Evolutionary conservation across 2,888 invertebrate genomes (phyloP).

Genomic region (Urechis unicinctus): DNA sequence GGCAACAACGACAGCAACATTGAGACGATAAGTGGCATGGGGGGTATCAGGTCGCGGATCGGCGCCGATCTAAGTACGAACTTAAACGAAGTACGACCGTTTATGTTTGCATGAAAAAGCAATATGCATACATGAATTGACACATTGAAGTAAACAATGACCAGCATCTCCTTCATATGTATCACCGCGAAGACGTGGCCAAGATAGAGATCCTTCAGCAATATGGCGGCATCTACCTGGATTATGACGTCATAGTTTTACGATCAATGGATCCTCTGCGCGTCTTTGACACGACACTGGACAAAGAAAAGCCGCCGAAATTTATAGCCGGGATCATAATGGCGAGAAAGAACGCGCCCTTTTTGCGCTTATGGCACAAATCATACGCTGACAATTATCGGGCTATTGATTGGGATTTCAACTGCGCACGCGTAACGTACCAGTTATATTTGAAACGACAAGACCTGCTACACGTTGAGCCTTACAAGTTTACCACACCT

Average conservation of each 20-base stretch:
- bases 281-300: conserved; percentile 15
- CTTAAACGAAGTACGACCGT: too few relatives aligned
- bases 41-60: too few relatives aligned
- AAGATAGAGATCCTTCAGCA: conserved; percentile 20
- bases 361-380: conserved; percentile 15
- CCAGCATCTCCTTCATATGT: conserved; percentile 13
- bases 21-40: too few relatives aligned
- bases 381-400: conserved; percentile 20
- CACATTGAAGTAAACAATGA: conserved; percentile 8
- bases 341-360: conserved; percentile 13
- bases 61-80: too few relatives aligned
- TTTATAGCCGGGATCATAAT: conserved; percentile 20
- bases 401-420: conserved; percentile 21
- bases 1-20: too few relatives aligned
- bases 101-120: too few relatives aligned
- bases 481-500: conserved; percentile 15
- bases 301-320: conserved; percentile 19
- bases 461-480: conserved; percentile 19
- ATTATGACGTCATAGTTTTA: conserved; percentile 22
- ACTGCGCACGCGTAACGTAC: conserved; percentile 18
- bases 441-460: conserved; percentile 15
- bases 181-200: conserved; percentile 19
- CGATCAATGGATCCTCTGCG: conserved; percentile 18
- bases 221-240: conserved; percentile 23
- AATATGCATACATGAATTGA: too few relatives aligned